These are phyloP conservation scores for Sus scrofa DNA, from an alignment of 2,113 vertebrate species.

Conservation along the genomic window DNA sequence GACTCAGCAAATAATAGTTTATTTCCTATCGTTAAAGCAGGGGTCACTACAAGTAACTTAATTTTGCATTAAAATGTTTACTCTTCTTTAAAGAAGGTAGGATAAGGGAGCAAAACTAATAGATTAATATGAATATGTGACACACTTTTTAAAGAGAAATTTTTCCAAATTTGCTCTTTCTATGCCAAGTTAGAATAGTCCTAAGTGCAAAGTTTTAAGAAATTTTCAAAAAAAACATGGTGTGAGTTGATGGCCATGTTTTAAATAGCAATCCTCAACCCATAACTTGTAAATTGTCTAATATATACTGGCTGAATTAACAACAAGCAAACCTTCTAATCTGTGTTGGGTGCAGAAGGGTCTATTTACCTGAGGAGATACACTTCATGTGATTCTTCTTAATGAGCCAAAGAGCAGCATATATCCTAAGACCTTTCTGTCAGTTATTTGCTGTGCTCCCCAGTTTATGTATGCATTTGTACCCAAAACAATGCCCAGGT, in stretches of 20 bases:
- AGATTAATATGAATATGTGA: not conserved
- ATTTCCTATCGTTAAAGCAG: not conserved
- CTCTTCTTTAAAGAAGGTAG: not conserved
- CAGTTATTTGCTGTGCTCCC: not conserved
- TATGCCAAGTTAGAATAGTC: not conserved
- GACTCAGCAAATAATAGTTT: conserved; percentile 11
- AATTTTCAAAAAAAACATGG: not conserved
- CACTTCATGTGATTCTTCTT: not conserved
- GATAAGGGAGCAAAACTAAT: not conserved
- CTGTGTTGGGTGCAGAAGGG: not conserved
- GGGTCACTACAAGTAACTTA: not conserved
- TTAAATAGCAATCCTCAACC: not conserved
- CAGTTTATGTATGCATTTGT: not conserved
- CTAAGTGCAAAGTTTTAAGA: conserved; percentile 38
- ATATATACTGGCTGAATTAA: not conserved
- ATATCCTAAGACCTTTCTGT: not conserved
- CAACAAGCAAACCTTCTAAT: not conserved
- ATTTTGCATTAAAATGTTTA: not conserved
- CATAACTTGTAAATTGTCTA: not conserved
- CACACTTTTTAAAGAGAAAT: not conserved
- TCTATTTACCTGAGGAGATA: not conserved
- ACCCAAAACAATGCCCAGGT: not conserved
- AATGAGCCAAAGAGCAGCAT: not conserved
- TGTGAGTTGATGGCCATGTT: not conserved
- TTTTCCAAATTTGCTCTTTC: not conserved